These are phyloP conservation scores for Netelia inedita DNA, from an alignment of 2,888 invertebrate species.

Conservation along the genomic window DNA sequence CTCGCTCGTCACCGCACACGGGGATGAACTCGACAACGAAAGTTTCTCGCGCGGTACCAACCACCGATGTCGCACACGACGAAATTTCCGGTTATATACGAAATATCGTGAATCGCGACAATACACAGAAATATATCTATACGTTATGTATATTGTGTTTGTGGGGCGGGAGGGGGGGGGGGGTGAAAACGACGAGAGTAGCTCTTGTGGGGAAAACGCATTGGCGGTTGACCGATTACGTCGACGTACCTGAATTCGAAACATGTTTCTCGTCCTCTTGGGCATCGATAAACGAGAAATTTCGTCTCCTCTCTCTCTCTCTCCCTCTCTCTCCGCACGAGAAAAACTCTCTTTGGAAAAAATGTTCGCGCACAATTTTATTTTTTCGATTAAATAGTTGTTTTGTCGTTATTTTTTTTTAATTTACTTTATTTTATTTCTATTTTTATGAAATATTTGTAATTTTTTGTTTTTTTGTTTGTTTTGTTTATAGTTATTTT, in stretches of 20 bases:
- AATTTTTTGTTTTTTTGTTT: slow-evolving; percentile 22
- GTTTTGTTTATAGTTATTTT: neutral
- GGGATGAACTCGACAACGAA: slow-evolving; percentile 54
- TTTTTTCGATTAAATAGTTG: too few relatives aligned
- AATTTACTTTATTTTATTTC: neutral
- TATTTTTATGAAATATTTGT: neutral
- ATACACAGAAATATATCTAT: neutral
- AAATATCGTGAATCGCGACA: neutral
- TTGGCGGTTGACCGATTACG: slow-evolving; percentile 49
- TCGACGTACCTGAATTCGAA: slow-evolving; percentile 78
- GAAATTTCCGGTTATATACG: slow-evolving; percentile 26
- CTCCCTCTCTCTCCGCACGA: neutral
- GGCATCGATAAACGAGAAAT: slow-evolving; percentile 54
- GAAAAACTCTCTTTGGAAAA: slow-evolving; percentile 9
- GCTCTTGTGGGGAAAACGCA: slow-evolving; percentile 16
- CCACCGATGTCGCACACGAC: slow-evolving; percentile 27
- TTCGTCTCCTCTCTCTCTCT: neutral
- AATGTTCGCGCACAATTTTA: neutral
- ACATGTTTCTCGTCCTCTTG: slow-evolving; percentile 71
- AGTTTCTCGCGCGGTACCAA: slow-evolving; percentile 43
- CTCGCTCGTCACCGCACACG: slow-evolving; percentile 59
- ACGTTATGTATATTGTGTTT: neutral
- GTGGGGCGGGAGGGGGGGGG: too few relatives aligned
- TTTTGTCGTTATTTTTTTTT: neutral
- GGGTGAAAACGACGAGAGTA: slow-evolving; percentile 35